phyloP scores from a whole-genome alignment of 2,113 vertebrate genomes.

The Periophthalmus modestus region DNA sequence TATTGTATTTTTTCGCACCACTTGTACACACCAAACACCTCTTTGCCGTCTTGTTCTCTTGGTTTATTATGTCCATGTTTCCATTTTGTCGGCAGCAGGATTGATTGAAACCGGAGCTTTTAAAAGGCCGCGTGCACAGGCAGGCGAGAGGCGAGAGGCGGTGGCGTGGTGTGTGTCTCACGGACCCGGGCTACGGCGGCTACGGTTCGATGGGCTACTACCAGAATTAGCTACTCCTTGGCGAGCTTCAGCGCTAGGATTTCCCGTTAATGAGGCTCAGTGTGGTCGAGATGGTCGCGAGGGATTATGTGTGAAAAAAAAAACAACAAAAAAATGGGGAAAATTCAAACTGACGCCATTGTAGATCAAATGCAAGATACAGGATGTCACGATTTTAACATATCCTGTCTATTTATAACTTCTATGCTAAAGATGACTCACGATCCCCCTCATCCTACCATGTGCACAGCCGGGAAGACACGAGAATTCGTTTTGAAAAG shows the following conservation, averaged over 20 bases:
- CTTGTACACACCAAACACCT: slow-evolving; percentile 49
- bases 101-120: slow-evolving; percentile 69
- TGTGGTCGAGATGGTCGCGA: slow-evolving; percentile 54
- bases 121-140: slow-evolving; percentile 59
- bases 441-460: slow-evolving; percentile 35
- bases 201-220: slow-evolving; percentile 60
- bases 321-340: background rate
- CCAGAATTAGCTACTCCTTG: slow-evolving; percentile 72
- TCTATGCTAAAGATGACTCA: slow-evolving; percentile 34
- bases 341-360: slow-evolving; percentile 42
- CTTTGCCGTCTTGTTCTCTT: slow-evolving; percentile 55
- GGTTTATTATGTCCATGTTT: slow-evolving; percentile 65
- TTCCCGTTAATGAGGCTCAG: slow-evolving; percentile 72
- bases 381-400: slow-evolving; percentile 15
- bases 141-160: slow-evolving; percentile 28
- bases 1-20: slow-evolving; percentile 11
- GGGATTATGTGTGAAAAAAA: slow-evolving; percentile 41
- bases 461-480: slow-evolving; percentile 20
- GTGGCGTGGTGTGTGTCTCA: slow-evolving; percentile 35
- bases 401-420: slow-evolving; percentile 35
- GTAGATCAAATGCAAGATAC: slow-evolving; percentile 39
- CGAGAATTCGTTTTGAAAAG: slow-evolving; percentile 22
- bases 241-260: slow-evolving; percentile 58
- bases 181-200: slow-evolving; percentile 23
- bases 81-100: slow-evolving; percentile 56